These are phyloP conservation scores for Anoplopoma fimbria DNA, from an alignment of 2,113 vertebrate species.

Conservation along the genomic window DNA sequence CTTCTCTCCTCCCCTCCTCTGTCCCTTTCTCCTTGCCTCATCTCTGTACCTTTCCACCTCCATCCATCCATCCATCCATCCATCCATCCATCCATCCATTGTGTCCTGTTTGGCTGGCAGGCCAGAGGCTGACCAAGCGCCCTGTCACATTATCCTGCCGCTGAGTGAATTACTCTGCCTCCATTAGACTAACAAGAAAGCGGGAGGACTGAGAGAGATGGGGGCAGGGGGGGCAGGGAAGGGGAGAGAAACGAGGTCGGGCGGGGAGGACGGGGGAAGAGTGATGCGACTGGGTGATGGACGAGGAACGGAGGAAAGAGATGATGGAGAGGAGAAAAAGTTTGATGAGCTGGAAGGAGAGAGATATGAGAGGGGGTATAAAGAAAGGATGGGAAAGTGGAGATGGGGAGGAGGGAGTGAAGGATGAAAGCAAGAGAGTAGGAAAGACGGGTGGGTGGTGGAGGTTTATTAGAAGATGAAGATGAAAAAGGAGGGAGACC, in stretches of 20 bases:
- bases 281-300: slow-evolving; percentile 12
- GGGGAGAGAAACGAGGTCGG: no score
- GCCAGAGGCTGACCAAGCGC: slow-evolving; percentile 82
- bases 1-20: background rate
- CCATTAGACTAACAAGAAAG: slow-evolving; percentile 84
- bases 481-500: slow-evolving; percentile 38
- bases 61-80: slow-evolving; percentile 38
- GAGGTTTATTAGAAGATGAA: slow-evolving; percentile 37
- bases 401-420: slow-evolving; percentile 1
- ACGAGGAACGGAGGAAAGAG: slow-evolving; percentile 13
- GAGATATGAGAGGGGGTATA: background rate
- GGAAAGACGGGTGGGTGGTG: slow-evolving; percentile 22
- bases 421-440: slow-evolving; percentile 23
- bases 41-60: slow-evolving; percentile 36
- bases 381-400: background rate
- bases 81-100: slow-evolving; percentile 26
- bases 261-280: no score
- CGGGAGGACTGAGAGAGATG: slow-evolving; percentile 27
- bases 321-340: slow-evolving; percentile 10
- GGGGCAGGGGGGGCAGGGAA: background rate
- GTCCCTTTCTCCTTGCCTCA: slow-evolving; percentile 3
- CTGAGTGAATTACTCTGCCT: slow-evolving; percentile 84
- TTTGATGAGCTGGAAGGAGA: slow-evolving; percentile 40
- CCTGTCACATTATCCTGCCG: slow-evolving; percentile 77
- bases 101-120: slow-evolving; percentile 48